phyloP scores from a whole-genome alignment of 2,113 vertebrate genomes.

The Oxyruncus cristatus region DNA sequence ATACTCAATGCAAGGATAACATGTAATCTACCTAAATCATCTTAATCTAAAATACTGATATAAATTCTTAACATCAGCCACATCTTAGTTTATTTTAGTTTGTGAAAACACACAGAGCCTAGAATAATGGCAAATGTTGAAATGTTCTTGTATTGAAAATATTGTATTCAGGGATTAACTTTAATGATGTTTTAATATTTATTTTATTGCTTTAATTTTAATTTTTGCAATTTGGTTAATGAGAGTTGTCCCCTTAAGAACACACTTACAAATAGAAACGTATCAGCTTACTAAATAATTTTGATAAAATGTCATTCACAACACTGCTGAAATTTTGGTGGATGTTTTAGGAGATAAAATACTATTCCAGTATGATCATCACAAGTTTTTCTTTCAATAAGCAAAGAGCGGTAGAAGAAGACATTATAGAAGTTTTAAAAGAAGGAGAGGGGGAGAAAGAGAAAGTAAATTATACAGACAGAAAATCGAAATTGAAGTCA shows the following conservation, averaged over 20 bases:
- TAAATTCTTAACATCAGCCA: background rate
- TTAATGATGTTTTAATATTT: slow-evolving; percentile 11
- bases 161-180: slow-evolving; percentile 12
- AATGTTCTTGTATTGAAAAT: background rate
- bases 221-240: slow-evolving; percentile 21
- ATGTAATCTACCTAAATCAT: background rate
- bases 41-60: background rate
- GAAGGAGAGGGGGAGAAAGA: background rate
- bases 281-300: background rate
- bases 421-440: background rate
- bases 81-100: background rate
- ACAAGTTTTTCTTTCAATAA: background rate
- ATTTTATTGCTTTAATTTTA: slow-evolving; percentile 48
- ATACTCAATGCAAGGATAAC: background rate
- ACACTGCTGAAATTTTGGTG: background rate
- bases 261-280: background rate
- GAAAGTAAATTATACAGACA: background rate
- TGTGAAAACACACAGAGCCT: background rate
- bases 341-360: background rate
- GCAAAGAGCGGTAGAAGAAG: background rate
- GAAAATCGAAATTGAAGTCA: background rate
- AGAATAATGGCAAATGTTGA: background rate
- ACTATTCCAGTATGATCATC: background rate
- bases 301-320: background rate
- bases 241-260: slow-evolving; percentile 2